Conservation (phyloP, 1,140 invertebrate species). For the Laupala kohalensis region DNA sequence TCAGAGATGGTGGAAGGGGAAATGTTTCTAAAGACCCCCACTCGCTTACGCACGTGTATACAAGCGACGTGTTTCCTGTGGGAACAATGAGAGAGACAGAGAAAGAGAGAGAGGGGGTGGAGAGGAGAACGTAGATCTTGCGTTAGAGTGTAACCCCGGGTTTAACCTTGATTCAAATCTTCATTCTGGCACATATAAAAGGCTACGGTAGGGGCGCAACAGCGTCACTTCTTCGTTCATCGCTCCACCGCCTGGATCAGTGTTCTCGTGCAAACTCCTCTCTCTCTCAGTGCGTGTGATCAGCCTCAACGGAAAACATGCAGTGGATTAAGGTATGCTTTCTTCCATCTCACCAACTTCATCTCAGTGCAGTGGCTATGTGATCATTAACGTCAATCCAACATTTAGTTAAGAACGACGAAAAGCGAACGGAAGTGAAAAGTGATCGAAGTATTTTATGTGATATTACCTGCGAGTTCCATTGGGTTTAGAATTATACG, state of each 20-base stretch:
- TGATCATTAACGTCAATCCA: too few species aligned
- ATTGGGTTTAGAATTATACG: too few species aligned
- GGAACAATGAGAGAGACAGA: neutral
- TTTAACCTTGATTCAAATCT: neutral
- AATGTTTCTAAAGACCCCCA: neutral
- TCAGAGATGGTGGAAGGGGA: neutral
- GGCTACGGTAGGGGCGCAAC: too few species aligned
- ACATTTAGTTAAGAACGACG: too few species aligned
- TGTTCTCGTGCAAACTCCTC: neutral
- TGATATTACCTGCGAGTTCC: too few species aligned
- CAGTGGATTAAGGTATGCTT: neutral
- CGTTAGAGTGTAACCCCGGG: neutral
- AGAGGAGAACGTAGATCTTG: neutral
- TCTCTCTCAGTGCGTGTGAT: neutral
- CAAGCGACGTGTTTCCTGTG: neutral
- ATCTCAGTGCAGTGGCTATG: neutral
- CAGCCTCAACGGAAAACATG: neutral
- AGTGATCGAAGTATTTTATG: too few species aligned
- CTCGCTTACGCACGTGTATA: neutral
- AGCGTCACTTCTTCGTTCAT: neutral
- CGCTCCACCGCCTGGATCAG: neutral
- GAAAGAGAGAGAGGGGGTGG: too few species aligned
- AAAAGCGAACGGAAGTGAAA: too few species aligned
- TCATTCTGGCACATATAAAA: neutral
- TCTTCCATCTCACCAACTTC: neutral